Conservation (phyloP, 2,888 invertebrate species). For the Cryptus armator region DNA sequence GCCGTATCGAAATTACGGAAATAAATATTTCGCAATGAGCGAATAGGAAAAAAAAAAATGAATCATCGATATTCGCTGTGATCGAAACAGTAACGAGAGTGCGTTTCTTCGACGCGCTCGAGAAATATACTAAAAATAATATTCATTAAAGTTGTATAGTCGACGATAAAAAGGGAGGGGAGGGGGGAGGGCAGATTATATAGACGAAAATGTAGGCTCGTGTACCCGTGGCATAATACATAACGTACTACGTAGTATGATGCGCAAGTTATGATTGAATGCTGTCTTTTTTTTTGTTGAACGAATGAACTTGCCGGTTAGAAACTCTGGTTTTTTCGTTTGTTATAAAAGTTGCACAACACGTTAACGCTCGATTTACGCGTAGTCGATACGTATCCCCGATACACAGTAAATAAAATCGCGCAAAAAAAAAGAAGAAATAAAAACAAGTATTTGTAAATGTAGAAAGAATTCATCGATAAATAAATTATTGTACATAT, state of each 20-base stretch:
- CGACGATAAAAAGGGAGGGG: slow-evolving; percentile 46
- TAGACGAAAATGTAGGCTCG: slow-evolving; percentile 51
- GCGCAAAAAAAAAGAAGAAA: slow-evolving; percentile 9
- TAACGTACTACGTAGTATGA: slow-evolving; percentile 46
- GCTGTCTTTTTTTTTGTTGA: slow-evolving; percentile 18
- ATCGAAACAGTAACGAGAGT: slow-evolving; percentile 51
- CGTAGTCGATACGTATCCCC: slow-evolving; percentile 72
- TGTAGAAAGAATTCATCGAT: slow-evolving; percentile 80
- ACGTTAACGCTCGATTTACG: slow-evolving; percentile 71
- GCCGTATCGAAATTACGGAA: not conserved
- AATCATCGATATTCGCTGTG: slow-evolving; percentile 49
- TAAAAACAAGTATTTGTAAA: slow-evolving; percentile 80
- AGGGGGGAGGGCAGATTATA: slow-evolving; percentile 12
- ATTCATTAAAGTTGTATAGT: slow-evolving; percentile 61
- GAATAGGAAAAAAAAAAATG: slow-evolving; percentile 39
- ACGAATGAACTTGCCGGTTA: slow-evolving; percentile 30
- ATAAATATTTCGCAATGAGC: not conserved
- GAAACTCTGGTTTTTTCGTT: slow-evolving; percentile 27
- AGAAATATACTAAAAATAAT: slow-evolving; percentile 28
- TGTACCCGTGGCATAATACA: slow-evolving; percentile 55
- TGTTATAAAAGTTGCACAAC: slow-evolving; percentile 61
- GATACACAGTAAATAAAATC: not conserved
- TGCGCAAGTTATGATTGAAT: slow-evolving; percentile 37
- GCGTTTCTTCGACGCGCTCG: slow-evolving; percentile 45
- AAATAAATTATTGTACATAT: slow-evolving; percentile 85